Evolutionary conservation across 1,140 invertebrate genomes (phyloP), one percentile per base, ranked within the genome.

Genomic region (Neocloeon triangulifer): DNA sequence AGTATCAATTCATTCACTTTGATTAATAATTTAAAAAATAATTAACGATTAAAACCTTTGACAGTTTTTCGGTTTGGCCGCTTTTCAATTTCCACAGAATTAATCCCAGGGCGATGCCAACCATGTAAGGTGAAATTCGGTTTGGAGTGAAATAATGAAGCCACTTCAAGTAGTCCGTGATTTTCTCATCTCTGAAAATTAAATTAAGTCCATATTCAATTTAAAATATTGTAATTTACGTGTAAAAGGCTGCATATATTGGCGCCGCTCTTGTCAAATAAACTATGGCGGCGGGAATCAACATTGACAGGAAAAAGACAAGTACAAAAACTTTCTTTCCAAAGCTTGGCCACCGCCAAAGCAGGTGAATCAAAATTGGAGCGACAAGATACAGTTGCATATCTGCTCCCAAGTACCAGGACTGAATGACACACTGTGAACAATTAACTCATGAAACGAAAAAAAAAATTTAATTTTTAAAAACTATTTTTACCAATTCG

Each of bases 341-440:
- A 5, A 13, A 5, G 5, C 5, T 27, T 7, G 5, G 16, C 5
- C 12, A 7, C 5, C 5, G 5, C 26, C 26, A 27, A 27, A 27
- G 26, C 5, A 15, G 26, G 16, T 27, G 16, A 12, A 64, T 39
- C 0, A 62, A 32, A 1, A 62, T 14, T 0, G 60, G 52, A 3
- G 54, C 53, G 2, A 62, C 5, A 16, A 60, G 48, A 37, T 56
- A 58, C 4, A 64, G 44, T 25, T 65, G 63, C 30, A 62, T 55
- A 32, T 65, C 61, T 1, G 59, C 56, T 0, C 59, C 48, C 8
- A 66, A 37, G 33, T 65, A 66, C 62, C 62, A 66, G 0, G 60
- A 48, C 35, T 63, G 59, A 19, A 49, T 47, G 27, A 66, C 45
- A 37, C 63, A 66, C 63, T 66, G 43, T n/a, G n/a, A n/a, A n/a